Base-by-base conservation (phyloP, 2,888 invertebrate species). In the Tinea semifulvella region DNA sequence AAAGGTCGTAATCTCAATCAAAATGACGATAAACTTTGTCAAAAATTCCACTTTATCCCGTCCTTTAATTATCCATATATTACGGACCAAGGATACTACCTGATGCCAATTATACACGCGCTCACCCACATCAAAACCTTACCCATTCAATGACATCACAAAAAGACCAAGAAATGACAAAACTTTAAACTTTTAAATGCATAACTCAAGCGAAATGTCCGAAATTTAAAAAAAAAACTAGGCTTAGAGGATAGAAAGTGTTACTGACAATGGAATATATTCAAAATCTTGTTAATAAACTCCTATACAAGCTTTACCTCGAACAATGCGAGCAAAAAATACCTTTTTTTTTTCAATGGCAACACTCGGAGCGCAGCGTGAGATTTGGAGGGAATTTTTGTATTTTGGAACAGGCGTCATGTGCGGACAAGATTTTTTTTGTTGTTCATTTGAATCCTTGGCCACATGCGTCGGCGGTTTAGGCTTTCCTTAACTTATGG, bases 191-290 rank as follows among this genome's bases (percentile, higher is more conserved):
- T 69, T 73, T 70, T n/a, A n/a, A n/a, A n/a, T n/a, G n/a, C n/a
- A 79, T 80, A 80, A 76, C 70, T 79, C 79, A 80, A 76, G 77
- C 80, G 70, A 80, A 79, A 79, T 77, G 79, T 77, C 80, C 77
- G 76, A 76, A 67, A 51, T 51, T 51, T 53, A 53, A 61, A 65
- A 74, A 75, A 63, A 61, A 65, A 63, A 64, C 61, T 65, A 28
- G 58, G 57, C 67, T 68, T 70, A 57, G 62, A 76, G 69, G 65
- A 65, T 77, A 73, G 80, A 79, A 79, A 80, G 80, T 80, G 80
- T 80, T 77, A 73, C 75, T 64, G 68, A 79, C 80, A 80, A 80
- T 77, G 61, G 77, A 20, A 28, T 68, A 75, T 76, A 75, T 77
- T 70, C 72, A 68, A 73, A 74, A 79, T 79, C 79, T 76, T 77